Conservation (phyloP, 2,113 vertebrate genomes). For the Lontra canadensis region DNA sequence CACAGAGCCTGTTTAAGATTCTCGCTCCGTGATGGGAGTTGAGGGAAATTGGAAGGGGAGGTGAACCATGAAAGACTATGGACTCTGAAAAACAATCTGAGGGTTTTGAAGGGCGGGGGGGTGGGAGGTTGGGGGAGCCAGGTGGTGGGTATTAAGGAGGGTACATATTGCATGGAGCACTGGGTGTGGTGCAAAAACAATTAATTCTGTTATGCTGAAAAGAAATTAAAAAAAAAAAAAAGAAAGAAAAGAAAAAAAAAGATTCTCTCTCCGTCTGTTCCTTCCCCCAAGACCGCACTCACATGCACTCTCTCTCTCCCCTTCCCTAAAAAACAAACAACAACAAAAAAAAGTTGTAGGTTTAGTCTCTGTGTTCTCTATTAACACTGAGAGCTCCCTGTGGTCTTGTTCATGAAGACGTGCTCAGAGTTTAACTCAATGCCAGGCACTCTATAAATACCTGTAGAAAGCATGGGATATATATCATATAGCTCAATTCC, state of each 20-base stretch:
- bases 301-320: neutral
- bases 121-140: too few species aligned
- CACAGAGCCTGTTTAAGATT: neutral
- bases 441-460: neutral
- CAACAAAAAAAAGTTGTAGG: neutral
- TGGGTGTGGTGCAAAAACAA: too few species aligned
- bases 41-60: too few species aligned
- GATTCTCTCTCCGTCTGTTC: neutral
- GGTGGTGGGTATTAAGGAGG: too few species aligned
- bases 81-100: too few species aligned
- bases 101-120: too few species aligned
- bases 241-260: too few species aligned
- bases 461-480: neutral
- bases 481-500: neutral
- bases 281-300: neutral
- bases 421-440: neutral
- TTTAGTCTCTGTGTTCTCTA: neutral
- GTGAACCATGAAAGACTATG: too few species aligned
- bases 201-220: too few species aligned
- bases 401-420: neutral
- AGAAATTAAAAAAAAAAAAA: too few species aligned
- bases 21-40: neutral
- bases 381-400: neutral
- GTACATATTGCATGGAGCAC: too few species aligned
- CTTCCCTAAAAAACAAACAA: neutral